Evolutionary conservation across 2,113 vertebrate species (phyloP).

Genomic region (Carassius auratus): DNA sequence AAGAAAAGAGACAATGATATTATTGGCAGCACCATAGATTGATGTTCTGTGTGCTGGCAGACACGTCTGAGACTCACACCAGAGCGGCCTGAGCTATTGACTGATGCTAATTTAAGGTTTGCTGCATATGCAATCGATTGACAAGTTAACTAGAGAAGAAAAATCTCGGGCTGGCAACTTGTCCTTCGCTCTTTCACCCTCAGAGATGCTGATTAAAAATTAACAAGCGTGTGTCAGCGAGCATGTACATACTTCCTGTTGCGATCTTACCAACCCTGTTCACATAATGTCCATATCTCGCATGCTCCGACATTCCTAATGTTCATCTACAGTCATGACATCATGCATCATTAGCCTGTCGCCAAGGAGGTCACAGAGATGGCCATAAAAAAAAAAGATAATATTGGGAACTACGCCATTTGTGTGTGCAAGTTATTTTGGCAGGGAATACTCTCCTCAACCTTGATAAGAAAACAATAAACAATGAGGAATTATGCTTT

Average conservation of each 20-base stretch:
- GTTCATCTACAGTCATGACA: conserved; percentile 2
- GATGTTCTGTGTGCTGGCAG: conserved; percentile 23
- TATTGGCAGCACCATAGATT: conserved; percentile 5
- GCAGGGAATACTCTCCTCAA: conserved; percentile 21
- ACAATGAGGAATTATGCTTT: conserved; percentile 42
- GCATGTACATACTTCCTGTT: background rate
- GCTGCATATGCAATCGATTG: conserved; percentile 15
- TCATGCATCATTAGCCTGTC: conserved; percentile 34
- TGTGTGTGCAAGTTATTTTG: conserved; percentile 22
- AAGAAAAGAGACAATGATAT: conserved; percentile 44
- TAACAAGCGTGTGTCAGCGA: conserved; percentile 9
- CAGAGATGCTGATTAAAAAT: conserved; percentile 4
- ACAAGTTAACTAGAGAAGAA: conserved; percentile 26
- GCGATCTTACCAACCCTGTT: background rate
- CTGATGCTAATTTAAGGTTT: conserved; percentile 43
- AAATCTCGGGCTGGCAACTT: conserved; percentile 2
- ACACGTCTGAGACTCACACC: background rate
- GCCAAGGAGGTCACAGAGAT: conserved; percentile 31
- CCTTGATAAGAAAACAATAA: conserved; percentile 51
- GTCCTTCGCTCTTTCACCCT: background rate
- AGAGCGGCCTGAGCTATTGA: background rate
- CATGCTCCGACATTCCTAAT: background rate
- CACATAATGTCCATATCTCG: background rate
- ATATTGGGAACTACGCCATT: conserved; percentile 14
- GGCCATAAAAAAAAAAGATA: background rate